Evolutionary conservation across 2,888 invertebrate species (phyloP), one percentile per base, ranked within the genome.

Genomic region (Colletes collaris): DNA sequence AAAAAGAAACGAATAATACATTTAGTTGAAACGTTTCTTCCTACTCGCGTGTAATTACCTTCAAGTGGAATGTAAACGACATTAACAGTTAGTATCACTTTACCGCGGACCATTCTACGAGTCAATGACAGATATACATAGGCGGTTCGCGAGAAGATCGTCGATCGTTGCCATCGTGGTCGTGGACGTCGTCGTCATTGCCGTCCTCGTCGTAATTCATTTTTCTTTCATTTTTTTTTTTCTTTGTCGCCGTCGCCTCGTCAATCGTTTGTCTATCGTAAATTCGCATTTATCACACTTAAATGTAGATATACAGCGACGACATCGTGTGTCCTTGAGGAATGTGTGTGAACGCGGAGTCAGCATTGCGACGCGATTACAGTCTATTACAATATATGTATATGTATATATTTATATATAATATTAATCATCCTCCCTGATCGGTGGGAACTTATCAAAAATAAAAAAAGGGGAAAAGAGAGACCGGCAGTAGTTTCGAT

Each of bases 261-360:
- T 81, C 82, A 59, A 63, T 81, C 71, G 52, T 72, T 67, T 66
- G 72, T 72, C 50, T 68, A 59, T 70, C 65, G n/a, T 70, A 72
- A 59, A 64, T 82, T 64, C 84, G 87, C 87, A 82, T 76, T 87
- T 85, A 76, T 87, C 86, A 87, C 84, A 82, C 85, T 87, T 87
- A 85, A 77, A 87, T 76, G 74, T 85, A 82, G 81, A 81, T 76
- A 83, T 66, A 74, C 77, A 71, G 86, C 82, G 76, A 87, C 88
- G 89, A 90, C 86, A 76, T 88, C 79, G 83, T 86, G 88, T 84
- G 67, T 67, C 67, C 46, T 89, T 81, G 87, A 90, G 90, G 90
- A 91, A 91, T 91, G 91, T 87, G 85, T 87, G 80, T 80, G 76
- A 70, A 81, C 82, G 82, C 81, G 76, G 74, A 83, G 63, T 79